Conservation (phyloP, 2,113 vertebrate species). For the Psophia crepitans region DNA sequence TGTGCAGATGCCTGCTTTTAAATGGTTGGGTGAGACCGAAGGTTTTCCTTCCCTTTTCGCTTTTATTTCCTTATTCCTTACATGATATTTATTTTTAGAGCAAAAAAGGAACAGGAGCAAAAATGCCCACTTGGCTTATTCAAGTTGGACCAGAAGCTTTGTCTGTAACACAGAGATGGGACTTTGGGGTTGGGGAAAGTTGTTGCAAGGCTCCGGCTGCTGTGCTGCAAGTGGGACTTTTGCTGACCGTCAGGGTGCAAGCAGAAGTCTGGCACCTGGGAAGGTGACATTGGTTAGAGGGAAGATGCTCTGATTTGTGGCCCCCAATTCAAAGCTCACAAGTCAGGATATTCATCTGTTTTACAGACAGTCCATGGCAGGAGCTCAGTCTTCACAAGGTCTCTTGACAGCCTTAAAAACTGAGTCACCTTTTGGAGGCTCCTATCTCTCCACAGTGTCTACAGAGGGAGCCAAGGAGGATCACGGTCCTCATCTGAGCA, state of each 20-base stretch:
- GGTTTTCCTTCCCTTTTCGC: constrained; percentile 15
- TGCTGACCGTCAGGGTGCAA: not conserved
- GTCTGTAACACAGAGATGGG: not conserved
- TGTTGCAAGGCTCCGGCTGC: not conserved
- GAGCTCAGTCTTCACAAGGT: not conserved
- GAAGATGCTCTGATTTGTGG: not conserved
- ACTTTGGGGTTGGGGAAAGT: not conserved
- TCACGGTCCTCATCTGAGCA: not conserved
- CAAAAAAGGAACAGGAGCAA: not conserved
- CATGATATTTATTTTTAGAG: not conserved
- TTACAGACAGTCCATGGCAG: not conserved
- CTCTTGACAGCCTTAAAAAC: not conserved
- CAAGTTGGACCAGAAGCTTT: not conserved
- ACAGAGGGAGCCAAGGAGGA: not conserved
- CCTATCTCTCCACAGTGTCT: not conserved
- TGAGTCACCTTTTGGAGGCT: not conserved
- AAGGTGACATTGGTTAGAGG: not conserved
- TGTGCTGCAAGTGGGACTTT: not conserved
- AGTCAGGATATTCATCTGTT: not conserved
- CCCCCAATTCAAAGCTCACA: rapidly evolving
- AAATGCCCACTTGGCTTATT: not conserved
- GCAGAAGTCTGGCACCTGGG: not conserved
- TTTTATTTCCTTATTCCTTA: constrained; percentile 37
- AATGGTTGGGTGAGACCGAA: not conserved
- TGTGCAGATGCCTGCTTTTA: not conserved